Percentiles rank a stretch among this genome's conserved stretches.
Conservation (phyloP, 1,140 invertebrate species). For the Drosophila pseudoobscura region DNA sequence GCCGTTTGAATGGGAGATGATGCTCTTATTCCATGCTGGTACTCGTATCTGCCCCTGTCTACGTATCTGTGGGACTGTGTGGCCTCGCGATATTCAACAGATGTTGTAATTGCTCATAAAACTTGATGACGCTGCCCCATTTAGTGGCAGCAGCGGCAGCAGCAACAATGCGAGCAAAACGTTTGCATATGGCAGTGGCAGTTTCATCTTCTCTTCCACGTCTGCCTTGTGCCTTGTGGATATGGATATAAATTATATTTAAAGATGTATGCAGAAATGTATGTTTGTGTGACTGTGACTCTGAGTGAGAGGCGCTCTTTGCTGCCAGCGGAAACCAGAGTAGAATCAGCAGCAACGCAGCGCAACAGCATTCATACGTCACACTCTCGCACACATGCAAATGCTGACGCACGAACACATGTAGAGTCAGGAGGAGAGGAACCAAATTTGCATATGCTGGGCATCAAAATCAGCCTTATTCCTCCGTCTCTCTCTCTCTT, state of each 20-base stretch:
- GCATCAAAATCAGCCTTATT: constrained; percentile 29
- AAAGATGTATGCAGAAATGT: constrained; percentile 46
- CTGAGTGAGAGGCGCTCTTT: not conserved
- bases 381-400: constrained; percentile 29
- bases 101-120: constrained; percentile 82
- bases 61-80: constrained; percentile 17
- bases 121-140: constrained; percentile 77
- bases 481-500: constrained; percentile 17
- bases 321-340: not conserved
- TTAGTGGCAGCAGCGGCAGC: constrained; percentile 41
- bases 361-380: constrained; percentile 71
- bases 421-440: not conserved
- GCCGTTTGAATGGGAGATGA: constrained; percentile 37
- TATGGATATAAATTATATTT: constrained; percentile 63
- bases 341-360: not conserved
- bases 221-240: constrained; percentile 12
- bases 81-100: constrained; percentile 77
- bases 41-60: constrained; percentile 15
- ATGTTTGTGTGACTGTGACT: constrained; percentile 5
- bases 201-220: constrained; percentile 19
- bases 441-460: constrained; percentile 70
- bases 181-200: constrained; percentile 69
- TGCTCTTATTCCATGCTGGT: constrained; percentile 4
- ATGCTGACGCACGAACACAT: not conserved
- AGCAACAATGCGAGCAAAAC: constrained; percentile 41